Base-by-base conservation (phyloP, 2,888 invertebrate species). In the Thyatira batis region DNA sequence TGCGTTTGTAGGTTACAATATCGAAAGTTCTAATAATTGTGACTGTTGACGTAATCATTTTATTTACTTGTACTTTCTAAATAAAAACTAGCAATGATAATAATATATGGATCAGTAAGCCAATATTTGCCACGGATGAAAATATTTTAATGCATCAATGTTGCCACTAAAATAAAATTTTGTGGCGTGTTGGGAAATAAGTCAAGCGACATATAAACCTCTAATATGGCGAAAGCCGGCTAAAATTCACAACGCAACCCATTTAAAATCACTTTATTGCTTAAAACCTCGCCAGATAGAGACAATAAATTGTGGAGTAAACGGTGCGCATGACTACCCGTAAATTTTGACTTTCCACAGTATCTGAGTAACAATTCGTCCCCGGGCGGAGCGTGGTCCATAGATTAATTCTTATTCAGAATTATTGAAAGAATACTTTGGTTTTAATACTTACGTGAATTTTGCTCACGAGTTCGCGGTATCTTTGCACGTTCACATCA, bases 291-390 rank as follows among this genome's bases (percentile, higher is more conserved):
- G 39, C 39, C 39, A 71, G 80, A 78, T 82, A 80, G 66, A 62
- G 68, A 71, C 79, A 71, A 86, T 87, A 88, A 87, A 88, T 88
- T 76, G 65, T 53, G 58, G 66, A 62, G 59, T 73, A 69, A 76
- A 69, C 69, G 63, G 70, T 73, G 73, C 39, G 39, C 79, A 75
- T 78, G 75, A 76, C 68, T 68, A 72, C 76, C 75, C 78, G 81
- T 89, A 87, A 85, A 87, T 88, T 88, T 83, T 58, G 74, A 76
- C 73, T 79, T 81, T 75, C 66, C 69, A 69, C 69, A 73, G 69
- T 79, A 83, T 82, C 82, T 69, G 71, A 63, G 60, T 49, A 44
- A 59, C 75, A 71, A 70, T 69, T 73, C 73, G 63, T 69, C 76
- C 81, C 69, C 73, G 50, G 85, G 86, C 85, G 55, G 82, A 81